Evolutionary conservation across 2,888 invertebrate genomes (phyloP).

Genomic region (Thecocarcelia acutangulata): DNA sequence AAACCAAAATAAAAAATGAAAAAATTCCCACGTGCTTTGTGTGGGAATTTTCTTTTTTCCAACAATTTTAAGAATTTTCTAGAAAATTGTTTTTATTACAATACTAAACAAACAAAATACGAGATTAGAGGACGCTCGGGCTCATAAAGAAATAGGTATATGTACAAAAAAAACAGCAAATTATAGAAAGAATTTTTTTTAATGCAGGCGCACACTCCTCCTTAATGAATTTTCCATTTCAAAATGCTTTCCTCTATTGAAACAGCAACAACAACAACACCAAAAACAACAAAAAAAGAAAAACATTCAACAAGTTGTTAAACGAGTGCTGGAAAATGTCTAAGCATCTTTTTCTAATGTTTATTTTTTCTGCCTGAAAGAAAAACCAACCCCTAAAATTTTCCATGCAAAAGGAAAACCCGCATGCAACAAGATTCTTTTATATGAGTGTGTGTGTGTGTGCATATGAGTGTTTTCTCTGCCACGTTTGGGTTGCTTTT

Average conservation of each 20-base stretch:
- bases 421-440: conserved; percentile 16
- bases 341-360: background rate
- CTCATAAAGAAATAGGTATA: background rate
- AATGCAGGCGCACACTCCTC: background rate
- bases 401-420: conserved; percentile 16
- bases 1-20: too few relatives aligned
- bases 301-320: conserved; percentile 20
- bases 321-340: conserved; percentile 3
- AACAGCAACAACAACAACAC: too few relatives aligned
- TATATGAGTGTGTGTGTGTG: conserved; percentile 3
- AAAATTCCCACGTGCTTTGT: too few relatives aligned
- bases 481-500: conserved; percentile 12
- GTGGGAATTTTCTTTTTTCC: too few relatives aligned
- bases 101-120: too few relatives aligned
- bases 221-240: background rate
- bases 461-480: background rate
- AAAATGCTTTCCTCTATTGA: background rate
- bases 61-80: too few relatives aligned
- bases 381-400: conserved; percentile 59
- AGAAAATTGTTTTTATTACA: too few relatives aligned
- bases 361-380: too few relatives aligned
- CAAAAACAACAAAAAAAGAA: too few relatives aligned
- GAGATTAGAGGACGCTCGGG: too few relatives aligned
- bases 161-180: too few relatives aligned
- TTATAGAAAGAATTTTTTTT: too few relatives aligned